Evolutionary conservation across 1,140 invertebrate species (phyloP), one percentile per base, ranked within the genome.

Genomic region (Neuroterus valhalla): DNA sequence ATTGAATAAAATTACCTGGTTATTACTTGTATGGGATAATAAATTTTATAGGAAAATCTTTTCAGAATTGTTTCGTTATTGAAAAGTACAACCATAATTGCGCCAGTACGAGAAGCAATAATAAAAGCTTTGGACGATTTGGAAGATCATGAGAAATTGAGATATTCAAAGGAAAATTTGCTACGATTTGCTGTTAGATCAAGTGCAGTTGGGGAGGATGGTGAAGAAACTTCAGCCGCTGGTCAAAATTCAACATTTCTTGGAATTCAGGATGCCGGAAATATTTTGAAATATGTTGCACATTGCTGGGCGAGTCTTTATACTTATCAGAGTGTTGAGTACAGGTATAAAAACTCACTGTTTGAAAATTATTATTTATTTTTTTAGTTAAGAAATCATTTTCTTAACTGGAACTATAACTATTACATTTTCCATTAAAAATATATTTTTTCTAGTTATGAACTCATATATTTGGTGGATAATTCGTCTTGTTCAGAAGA

Each of bases 301-400:
- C 90, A 92, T 50, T 97, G 96, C 83, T 97, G 96, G 96, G 94
- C 93, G 0, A 96, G 96, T 1, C 91, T 96, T 44, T 96, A 93
- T 82, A 91, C 94, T 0, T 93, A 92, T 77, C 93, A 94, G 77
- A 95, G 95, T 77, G 92, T 96, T 1, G 91, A 93, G 79, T 97
- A 97, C 81, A 85, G 83, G 83, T 85, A 79, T 67, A 74, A 12
- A 31, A 31, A 6, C 31, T 31, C 17, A 55, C 21, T 21, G 11
- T 46, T 26, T 21, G n/a, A n/a, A n/a, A n/a, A n/a, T n/a, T n/a
- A n/a, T n/a, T n/a, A n/a, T n/a, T n/a, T n/a, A n/a, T n/a, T n/a
- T 31, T 31, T 31, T 31, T 3, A 31, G 8, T 31, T 31, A 2
- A 31, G 2, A 31, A 31, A n/a, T n/a, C n/a, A n/a, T n/a, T n/a